Base-by-base conservation (phyloP, 2,888 invertebrate genomes). In the Flabesymbios commensalis region DNA sequence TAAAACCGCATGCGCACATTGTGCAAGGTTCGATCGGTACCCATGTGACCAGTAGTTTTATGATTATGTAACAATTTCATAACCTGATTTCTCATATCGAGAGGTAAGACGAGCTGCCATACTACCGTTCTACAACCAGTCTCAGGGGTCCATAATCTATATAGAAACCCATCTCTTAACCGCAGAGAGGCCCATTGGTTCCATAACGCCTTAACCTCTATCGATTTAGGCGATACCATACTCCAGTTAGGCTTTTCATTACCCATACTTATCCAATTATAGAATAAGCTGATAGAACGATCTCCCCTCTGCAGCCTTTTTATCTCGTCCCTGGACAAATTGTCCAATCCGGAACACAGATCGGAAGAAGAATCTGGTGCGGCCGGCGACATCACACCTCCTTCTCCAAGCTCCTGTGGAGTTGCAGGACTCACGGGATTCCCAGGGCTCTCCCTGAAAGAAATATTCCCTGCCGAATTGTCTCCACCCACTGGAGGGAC, bases 31-130 rank as follows among this genome's bases (percentile, higher is more conserved):
- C 33, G 14, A 4, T 57, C n/a, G 4, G 48, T 19, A 5, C 57
- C 57, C 26, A 57, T 31, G 24, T 57, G 57, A 4, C 57, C 57
- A 22, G 7, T 31, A 4, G 48, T 24, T 17, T 19, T 19, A 7
- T 29, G 10, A 24, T 57, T 22, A 32, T 57, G 57, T 17, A 53
- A 24, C 7, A 19, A 36, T 5, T 36, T 14, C 22, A 55, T 7
- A 31, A 43, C 28, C 14, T 43, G 5, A 42, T 14, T 24, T 24
- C 43, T 22, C n/a, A 45, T 17, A 7, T 14, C 43, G 5, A 14
- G 7, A 29, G 43, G 55, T 17, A 22, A 10, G 5, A 55, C 29
- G n/a, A 55, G 22, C 28, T 55, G 55, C 14, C 28, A 55, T 7
- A 26, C 43, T 47, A 17, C 28, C 4, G 5, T 22, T 10, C 5